These are phyloP conservation scores for Augiades crinisus DNA, from an alignment of 2,888 invertebrate species.

Conservation along the genomic window DNA sequence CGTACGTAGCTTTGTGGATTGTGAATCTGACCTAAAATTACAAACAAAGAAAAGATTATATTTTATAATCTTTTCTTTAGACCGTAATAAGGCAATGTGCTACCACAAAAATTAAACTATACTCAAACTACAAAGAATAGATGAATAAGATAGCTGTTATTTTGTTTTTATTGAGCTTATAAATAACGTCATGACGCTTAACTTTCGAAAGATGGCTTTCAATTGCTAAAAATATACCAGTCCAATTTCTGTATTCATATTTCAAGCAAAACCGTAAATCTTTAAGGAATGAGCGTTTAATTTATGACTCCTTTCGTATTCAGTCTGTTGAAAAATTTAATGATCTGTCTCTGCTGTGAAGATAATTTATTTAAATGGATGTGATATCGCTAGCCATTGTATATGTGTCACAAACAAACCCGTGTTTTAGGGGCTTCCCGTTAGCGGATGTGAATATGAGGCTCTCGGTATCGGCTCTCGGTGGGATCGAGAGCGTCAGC, in stretches of 20 bases:
- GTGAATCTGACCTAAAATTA: too few relatives aligned
- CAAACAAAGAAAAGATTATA: too few relatives aligned
- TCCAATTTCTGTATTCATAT: slow-evolving; percentile 23
- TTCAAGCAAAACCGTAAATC: slow-evolving; percentile 27
- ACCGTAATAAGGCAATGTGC: too few relatives aligned
- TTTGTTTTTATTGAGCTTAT: neutral
- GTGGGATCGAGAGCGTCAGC: slow-evolving; percentile 55
- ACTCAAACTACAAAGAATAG: too few relatives aligned
- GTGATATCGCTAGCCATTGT: slow-evolving; percentile 53
- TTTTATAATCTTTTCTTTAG: too few relatives aligned
- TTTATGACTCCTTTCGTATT: slow-evolving; percentile 33
- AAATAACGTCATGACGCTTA: slow-evolving; percentile 1
- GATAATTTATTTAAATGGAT: slow-evolving; percentile 52
- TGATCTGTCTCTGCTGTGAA: slow-evolving; percentile 43
- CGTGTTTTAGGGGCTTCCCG: slow-evolving; percentile 34
- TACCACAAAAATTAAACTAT: too few relatives aligned
- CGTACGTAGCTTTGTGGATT: too few relatives aligned
- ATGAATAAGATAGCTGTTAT: too few relatives aligned
- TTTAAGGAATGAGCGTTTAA: slow-evolving; percentile 30
- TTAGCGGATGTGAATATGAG: slow-evolving; percentile 37
- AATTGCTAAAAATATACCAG: slow-evolving; percentile 15
- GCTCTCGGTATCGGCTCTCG: slow-evolving; percentile 48
- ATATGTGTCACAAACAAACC: slow-evolving; percentile 51
- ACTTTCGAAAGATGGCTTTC: slow-evolving; percentile 3
- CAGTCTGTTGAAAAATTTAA: slow-evolving; percentile 45